Base-by-base conservation (phyloP, 2,797 vertebrate genomes). In the Clarias laeviceps region DNA sequence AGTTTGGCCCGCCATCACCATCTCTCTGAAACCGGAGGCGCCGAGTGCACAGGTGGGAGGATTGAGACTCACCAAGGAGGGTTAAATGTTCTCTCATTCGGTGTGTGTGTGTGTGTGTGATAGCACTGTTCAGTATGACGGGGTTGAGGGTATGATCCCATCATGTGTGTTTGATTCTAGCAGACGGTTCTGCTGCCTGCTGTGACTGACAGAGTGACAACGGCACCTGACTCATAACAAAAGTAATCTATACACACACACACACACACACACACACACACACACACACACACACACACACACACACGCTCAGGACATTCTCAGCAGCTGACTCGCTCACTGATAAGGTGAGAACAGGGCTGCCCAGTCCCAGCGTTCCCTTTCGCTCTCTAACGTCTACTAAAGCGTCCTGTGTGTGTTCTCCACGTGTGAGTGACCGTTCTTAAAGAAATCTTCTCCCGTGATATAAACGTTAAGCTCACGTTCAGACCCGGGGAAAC, bases 201-300 rank as follows among this genome's bases (percentile, higher is more conserved):
- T 61, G 74, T 84, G 77, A 83, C 54, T 50, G 85, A 89, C 64
- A 74, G 92, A 92, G 88, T 70, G 88, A 94, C 94, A 94, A 92
- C 90, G 85, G 89, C 94, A 94, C 92, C 93, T 95, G 94, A 90
- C 89, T 89, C 91, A 93, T 92, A 89, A 95, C 93, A 94, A 94
- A 94, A 90, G 88, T 84, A 86, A 62, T 37, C 22, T 40, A 24
- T n/a, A 72, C 82, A 68, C 85, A 83, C 18, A 34, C 80, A 69
- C 76, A 18, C 32, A 18, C 85, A 68, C 65, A 32, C 78, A 59
- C 70, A 34, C 65, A 34, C 66, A 68, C 64, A 29, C 64, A 69
- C 66, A 69, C 32, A 69, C 20, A 73, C 37, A 27, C 45, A 20
- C 29, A 34, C 74, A 15, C 56, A 34, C 14, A 74, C 72, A 72